Conservation (phyloP, 2,113 vertebrate species). For the Microcebus lehilahytsara region DNA sequence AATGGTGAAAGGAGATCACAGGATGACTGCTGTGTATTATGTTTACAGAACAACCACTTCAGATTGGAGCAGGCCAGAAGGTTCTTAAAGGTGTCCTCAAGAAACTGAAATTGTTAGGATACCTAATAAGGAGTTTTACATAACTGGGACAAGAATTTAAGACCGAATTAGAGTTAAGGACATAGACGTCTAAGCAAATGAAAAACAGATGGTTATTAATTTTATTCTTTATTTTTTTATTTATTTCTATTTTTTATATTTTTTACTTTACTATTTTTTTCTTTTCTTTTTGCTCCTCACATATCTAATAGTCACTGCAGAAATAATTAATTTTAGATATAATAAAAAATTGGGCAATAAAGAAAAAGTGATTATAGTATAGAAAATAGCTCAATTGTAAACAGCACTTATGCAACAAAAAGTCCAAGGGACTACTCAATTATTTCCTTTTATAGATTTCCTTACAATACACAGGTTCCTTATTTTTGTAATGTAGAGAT, state of each 20-base stretch:
- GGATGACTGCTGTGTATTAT: neutral
- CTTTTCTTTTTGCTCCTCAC: too few relatives aligned
- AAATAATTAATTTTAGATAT: neutral
- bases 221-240: neutral
- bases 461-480: neutral
- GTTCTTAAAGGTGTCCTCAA: neutral
- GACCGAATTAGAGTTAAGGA: neutral
- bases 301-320: too few relatives aligned
- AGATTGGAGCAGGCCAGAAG: neutral
- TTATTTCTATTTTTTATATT: too few relatives aligned
- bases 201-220: neutral
- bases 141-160: neutral
- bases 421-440: neutral
- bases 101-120: neutral
- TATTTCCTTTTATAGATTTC: constrained; percentile 9
- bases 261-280: too few relatives aligned
- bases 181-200: neutral
- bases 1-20: neutral
- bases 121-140: neutral
- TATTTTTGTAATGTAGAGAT: neutral
- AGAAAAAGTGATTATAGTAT: neutral
- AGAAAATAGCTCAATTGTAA: neutral
- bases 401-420: constrained; percentile 8
- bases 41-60: neutral
- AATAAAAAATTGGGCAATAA: neutral